Evolutionary conservation across 2,797 vertebrate species (phyloP).

Genomic region (Scolopax bukidnonensis): DNA sequence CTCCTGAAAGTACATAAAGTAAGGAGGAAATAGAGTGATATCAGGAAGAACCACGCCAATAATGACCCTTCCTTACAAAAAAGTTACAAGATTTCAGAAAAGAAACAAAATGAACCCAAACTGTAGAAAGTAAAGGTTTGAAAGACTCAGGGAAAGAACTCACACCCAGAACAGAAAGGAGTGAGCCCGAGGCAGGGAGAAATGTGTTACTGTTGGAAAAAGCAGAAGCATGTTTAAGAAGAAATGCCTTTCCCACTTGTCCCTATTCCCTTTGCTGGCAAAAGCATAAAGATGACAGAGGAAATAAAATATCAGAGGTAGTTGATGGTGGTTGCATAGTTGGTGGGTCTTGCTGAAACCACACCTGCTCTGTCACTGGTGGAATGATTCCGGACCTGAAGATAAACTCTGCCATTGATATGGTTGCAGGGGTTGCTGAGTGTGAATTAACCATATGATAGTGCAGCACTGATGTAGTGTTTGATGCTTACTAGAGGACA

Average conservation of each 20-base stretch:
- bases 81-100: neutral
- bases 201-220: neutral
- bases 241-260: neutral
- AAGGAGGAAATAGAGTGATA: neutral
- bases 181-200: neutral
- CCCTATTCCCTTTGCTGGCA: neutral
- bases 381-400: neutral
- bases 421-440: neutral
- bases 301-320: neutral
- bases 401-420: neutral
- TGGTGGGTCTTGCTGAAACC: neutral
- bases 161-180: neutral
- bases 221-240: neutral
- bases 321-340: neutral
- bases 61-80: neutral
- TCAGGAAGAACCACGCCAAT: neutral
- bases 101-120: neutral
- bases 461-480: neutral
- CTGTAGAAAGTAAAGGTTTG: neutral
- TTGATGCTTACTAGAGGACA: neutral
- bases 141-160: neutral
- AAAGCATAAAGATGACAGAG: neutral
- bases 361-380: neutral
- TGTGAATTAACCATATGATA: neutral
- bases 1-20: neutral